Conservation (phyloP, 2,888 invertebrate genomes). For the Pandemis cinnamomeana region DNA sequence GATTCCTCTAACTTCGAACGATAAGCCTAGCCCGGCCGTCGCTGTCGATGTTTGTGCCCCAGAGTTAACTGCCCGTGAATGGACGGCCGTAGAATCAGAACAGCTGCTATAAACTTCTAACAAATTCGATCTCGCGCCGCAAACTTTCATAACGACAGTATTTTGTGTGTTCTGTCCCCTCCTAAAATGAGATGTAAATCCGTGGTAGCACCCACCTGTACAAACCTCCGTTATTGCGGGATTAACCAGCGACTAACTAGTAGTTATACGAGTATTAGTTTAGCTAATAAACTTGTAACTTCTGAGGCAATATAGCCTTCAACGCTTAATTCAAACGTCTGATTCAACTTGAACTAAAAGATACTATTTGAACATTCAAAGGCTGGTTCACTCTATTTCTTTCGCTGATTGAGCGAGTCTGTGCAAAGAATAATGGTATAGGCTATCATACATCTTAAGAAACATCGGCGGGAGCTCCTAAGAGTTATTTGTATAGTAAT, state of each 20-base stretch:
- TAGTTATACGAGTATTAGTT: slow-evolving; percentile 15
- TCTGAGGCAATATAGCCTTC: slow-evolving; percentile 14
- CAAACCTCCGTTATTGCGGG: slow-evolving; percentile 53
- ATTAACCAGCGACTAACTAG: slow-evolving; percentile 46
- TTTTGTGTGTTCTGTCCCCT: slow-evolving; percentile 49
- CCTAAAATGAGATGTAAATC: slow-evolving; percentile 63
- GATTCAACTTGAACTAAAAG: slow-evolving; percentile 8
- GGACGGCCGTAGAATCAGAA: slow-evolving; percentile 50
- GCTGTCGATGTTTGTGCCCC: slow-evolving; percentile 48
- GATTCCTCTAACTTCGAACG: slow-evolving; percentile 45
- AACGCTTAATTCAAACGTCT: slow-evolving; percentile 18
- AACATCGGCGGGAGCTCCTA: slow-evolving; percentile 61
- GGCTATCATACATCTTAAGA: slow-evolving; percentile 71
- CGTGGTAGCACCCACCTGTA: slow-evolving; percentile 52
- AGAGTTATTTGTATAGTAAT: slow-evolving; percentile 71
- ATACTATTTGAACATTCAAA: not conserved
- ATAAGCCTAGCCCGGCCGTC: slow-evolving; percentile 48
- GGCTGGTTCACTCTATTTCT: not conserved
- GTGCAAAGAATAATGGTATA: slow-evolving; percentile 66
- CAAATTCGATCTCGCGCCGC: slow-evolving; percentile 50
- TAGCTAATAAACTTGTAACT: slow-evolving; percentile 28
- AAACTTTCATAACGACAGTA: slow-evolving; percentile 40
- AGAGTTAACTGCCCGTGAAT: slow-evolving; percentile 56
- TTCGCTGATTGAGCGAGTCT: slow-evolving; percentile 46
- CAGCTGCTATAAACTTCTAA: slow-evolving; percentile 56